Evolutionary conservation across 2,888 invertebrate species (phyloP), one percentile per base, ranked within the genome.

Genomic region (Punctoribates punctum): DNA sequence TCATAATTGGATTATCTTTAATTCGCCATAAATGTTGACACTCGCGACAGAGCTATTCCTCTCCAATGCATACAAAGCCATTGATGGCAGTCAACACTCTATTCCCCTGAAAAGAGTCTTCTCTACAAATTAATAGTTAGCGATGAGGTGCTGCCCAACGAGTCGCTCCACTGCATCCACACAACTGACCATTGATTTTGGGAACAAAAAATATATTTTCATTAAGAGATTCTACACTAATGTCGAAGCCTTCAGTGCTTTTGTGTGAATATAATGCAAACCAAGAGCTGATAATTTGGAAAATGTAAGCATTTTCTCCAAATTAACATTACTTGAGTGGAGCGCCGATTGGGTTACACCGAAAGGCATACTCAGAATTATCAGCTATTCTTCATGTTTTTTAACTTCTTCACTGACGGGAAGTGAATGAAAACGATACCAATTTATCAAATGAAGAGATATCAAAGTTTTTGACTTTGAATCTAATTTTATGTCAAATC

Each of bases 1-100:
- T 72, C 13, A 29, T 48, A 72, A 72, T 48, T 27, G 8, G 20
- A 72, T 72, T 72, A 72, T 17, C 72, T 25, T 38, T 46, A 72
- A 72, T 72, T 72, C 38, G 72, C 46, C 23, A 48, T 38, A 72
- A 67, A 72, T 72, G 72, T 72, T 42, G 72, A 72, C 72, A 72
- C 20, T 70, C n/a, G n/a, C 4, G 34, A n/a, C 9, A n/a, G 17
- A 29, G 8, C 17, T 67, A 67, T 38, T 34, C 11, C 23, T 9
- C 4, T 17, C 4, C 6, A 9, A 38, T 8, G 11, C 38, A 27
- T 27, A 67, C 23, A 67, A n/a, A 48, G 3, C 3, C n/a, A 48
- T 48, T 20, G 6, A 23, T 17, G 20, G 6, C 27, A 62, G 27
- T 23, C 42, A 42, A 42, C 13, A 42, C 23, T 67, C 9, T 65